phyloP scores from a whole-genome alignment of 2,797 vertebrate genomes.

The Sus cebifrons region DNA sequence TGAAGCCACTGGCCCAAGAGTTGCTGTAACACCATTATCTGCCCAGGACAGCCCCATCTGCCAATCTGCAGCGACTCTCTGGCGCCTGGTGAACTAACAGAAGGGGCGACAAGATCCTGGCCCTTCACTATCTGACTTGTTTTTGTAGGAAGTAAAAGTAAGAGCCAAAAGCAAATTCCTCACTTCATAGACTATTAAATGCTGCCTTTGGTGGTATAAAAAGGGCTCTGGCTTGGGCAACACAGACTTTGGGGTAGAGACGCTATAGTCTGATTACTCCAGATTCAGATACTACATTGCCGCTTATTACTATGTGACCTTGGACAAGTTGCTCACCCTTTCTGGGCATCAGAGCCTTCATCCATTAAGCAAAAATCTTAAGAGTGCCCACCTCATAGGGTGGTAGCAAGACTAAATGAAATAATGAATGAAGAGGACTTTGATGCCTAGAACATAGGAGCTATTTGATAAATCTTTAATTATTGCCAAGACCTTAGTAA shows the following conservation, averaged over 20 bases:
- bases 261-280: not conserved
- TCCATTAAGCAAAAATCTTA: not conserved
- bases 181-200: not conserved
- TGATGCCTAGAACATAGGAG: not conserved
- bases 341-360: not conserved
- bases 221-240: not conserved
- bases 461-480: not conserved
- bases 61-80: slow-evolving; percentile 33
- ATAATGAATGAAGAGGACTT: not conserved
- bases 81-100: slow-evolving; percentile 64
- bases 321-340: not conserved
- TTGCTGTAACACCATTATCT: slow-evolving; percentile 66
- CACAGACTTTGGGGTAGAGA: not conserved
- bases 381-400: not conserved
- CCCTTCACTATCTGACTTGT: slow-evolving; percentile 74
- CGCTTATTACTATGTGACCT: not conserved
- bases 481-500: not conserved
- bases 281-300: not conserved
- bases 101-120: slow-evolving; percentile 46
- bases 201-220: slow-evolving; percentile 37
- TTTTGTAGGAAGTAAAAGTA: slow-evolving; percentile 74
- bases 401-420: not conserved
- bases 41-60: slow-evolving; percentile 42
- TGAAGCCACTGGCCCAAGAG: not conserved
- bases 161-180: slow-evolving; percentile 78